Conservation (phyloP, 2,888 invertebrate genomes). For the Sialis fuliginosa region DNA sequence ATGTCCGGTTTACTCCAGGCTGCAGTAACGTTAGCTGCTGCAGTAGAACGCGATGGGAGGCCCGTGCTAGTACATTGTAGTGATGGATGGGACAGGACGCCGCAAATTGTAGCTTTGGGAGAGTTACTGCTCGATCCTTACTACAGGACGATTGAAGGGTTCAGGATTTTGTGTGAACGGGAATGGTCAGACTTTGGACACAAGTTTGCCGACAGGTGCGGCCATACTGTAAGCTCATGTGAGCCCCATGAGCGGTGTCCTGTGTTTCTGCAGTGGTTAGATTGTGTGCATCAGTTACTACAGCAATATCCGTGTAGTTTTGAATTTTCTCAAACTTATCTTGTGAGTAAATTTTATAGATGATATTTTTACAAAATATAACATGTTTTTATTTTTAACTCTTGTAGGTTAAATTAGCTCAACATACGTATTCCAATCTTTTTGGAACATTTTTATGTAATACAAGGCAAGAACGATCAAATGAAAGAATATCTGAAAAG, state of each 20-base stretch:
- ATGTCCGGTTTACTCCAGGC: conserved; percentile 71
- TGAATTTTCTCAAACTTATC: conserved; percentile 83
- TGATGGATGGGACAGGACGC: conserved; percentile 98
- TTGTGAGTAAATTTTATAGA: conserved; percentile 41
- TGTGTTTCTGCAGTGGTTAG: conserved; percentile 95
- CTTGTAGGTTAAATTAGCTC: conserved; percentile 73
- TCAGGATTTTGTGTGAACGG: conserved; percentile 79
- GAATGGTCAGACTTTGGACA: conserved; percentile 98
- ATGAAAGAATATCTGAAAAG: conserved; percentile 41
- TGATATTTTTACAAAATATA: background rate
- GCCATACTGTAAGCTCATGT: conserved; percentile 60
- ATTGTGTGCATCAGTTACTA: conserved; percentile 84
- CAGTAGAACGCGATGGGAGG: conserved; percentile 61
- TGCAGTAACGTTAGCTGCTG: conserved; percentile 61
- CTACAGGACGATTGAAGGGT: conserved; percentile 88
- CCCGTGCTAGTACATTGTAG: conserved; percentile 96
- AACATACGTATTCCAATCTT: conserved; percentile 89
- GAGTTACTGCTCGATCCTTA: conserved; percentile 85
- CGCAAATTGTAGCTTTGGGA: conserved; percentile 87
- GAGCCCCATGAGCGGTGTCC: conserved; percentile 94
- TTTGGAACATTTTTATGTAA: conserved; percentile 96
- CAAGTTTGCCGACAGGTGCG: conserved; percentile 93
- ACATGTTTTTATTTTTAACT: background rate
- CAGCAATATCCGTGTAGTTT: conserved; percentile 83
- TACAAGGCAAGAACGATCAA: conserved; percentile 51